A percentile compares a stretch with the other conserved stretches of the same genome.
These are phyloP conservation scores for Stegophylla sp. DNA, from an alignment of 2,888 invertebrate genomes.

Conservation along the genomic window DNA sequence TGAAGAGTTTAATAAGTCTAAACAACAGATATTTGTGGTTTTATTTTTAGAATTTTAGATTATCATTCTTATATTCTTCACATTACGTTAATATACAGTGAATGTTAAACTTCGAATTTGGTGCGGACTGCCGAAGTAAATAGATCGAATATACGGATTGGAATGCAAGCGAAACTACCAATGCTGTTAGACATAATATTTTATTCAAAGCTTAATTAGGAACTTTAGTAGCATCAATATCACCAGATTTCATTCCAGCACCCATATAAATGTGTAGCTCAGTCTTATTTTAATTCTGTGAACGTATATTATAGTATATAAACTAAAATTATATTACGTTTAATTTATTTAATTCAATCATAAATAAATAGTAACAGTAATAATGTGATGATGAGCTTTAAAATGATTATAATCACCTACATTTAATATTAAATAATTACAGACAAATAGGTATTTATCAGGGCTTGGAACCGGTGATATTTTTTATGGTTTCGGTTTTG, in stretches of 20 bases:
- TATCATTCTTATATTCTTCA: background rate
- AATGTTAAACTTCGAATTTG: background rate
- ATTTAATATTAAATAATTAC: too few species aligned
- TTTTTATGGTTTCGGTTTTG: too few species aligned
- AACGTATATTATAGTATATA: background rate
- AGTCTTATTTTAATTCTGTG: constrained; percentile 52
- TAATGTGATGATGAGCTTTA: too few species aligned
- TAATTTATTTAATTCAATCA: too few species aligned
- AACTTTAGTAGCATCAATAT: constrained; percentile 54
- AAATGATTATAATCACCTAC: background rate
- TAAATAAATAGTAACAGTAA: too few species aligned
- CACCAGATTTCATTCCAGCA: constrained; percentile 55
- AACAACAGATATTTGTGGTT: background rate
- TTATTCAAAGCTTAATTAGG: constrained; percentile 45
- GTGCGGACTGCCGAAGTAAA: constrained; percentile 15
- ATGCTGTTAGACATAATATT: background rate
- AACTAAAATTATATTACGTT: too few species aligned
- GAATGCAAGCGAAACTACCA: constrained; percentile 10
- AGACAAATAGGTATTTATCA: too few species aligned
- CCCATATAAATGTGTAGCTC: constrained; percentile 45
- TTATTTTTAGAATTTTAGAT: constrained; percentile 4
- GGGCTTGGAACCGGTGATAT: too few species aligned
- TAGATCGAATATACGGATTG: background rate
- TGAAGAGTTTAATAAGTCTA: background rate
- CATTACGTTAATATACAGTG: background rate